These are phyloP conservation scores for Apaloderma vittatum DNA, from an alignment of 2,113 vertebrate genomes.

Conservation along the genomic window DNA sequence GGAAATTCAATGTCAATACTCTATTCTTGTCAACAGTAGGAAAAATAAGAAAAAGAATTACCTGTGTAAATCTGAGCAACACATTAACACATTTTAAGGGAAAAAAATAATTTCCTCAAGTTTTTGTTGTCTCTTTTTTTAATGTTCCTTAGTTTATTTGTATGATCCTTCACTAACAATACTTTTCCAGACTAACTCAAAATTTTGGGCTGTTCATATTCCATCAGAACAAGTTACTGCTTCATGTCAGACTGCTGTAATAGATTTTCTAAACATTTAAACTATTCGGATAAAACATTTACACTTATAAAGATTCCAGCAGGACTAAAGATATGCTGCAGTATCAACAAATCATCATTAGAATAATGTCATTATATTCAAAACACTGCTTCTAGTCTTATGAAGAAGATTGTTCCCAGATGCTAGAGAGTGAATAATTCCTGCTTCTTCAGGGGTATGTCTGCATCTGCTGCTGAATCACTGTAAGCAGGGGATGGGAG, in stretches of 20 bases:
- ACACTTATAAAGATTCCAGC: not conserved
- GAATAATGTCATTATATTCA: constrained; percentile 35
- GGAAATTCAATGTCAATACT: not conserved
- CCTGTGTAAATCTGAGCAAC: not conserved
- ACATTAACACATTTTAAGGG: not conserved
- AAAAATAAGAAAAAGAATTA: not conserved
- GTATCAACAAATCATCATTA: constrained; percentile 45
- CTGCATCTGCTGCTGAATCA: constrained; percentile 29
- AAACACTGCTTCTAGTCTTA: constrained; percentile 27
- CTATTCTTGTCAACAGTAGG: not conserved
- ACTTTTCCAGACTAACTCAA: not conserved
- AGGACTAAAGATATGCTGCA: constrained; percentile 34
- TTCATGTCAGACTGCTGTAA: not conserved
- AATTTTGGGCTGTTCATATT: not conserved
- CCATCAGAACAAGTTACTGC: not conserved
- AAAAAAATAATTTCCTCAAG: not conserved
- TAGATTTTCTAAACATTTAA: constrained; percentile 39
- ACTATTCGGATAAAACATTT: constrained; percentile 39
- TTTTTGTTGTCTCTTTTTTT: not conserved
- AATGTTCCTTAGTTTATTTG: not conserved
- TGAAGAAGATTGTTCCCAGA: constrained; percentile 22
- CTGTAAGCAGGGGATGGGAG: not conserved
- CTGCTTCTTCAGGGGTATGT: not conserved
- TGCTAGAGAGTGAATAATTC: constrained; percentile 1
- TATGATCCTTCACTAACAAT: not conserved